Base-by-base conservation (phyloP, 2,113 vertebrate species). In the Scytalopus superciliaris region DNA sequence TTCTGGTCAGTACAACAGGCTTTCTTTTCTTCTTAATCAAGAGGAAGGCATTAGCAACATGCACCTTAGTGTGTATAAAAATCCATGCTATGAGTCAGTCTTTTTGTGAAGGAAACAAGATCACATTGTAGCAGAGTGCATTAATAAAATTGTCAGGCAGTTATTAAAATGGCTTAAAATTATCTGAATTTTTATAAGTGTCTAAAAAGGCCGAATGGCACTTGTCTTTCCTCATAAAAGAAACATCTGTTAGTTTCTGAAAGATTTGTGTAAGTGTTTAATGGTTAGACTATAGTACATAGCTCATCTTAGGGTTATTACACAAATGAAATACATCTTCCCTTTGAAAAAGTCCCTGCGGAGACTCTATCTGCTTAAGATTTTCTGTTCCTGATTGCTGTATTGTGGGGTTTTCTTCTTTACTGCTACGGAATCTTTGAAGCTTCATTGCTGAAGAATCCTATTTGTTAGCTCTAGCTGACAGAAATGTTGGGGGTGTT, bases 121-220 rank as follows among this genome's bases (percentile, higher is more conserved):
- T 90, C 60, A 67, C 82, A 52, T 21, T 57, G 79, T 89, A 88
- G 76, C 88, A 81, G 78, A 91, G 40, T 24, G 17, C 33, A 27
- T 95, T 97, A 97, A 97, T 97, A 94, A 96, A 95, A 96, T 97
- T 91, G 86, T 95, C 94, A 95, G 73, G 75, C 63, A 86, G 82
- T 87, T 96, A 88, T 97, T 97, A 90, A 95, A 96, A 96, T 90
- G 91, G 94, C 67, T 96, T 96, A 82, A 90, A 96, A 96, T 89
- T 83, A 84, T 75, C 89, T 94, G 75, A 4, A 74, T 95, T 97
- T 97, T 95, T 95, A 63, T 92, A 94, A 87, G 42, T 94, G 87
- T 94, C 92, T 95, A 67, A 85, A 94, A 94, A 93, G 95, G 76
- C 87, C 8, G 2, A 97, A 89, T 70, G 84, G 39, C 77, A 93